phyloP scores from a whole-genome alignment of 2,113 vertebrate genomes.

The Oreotrochilus melanogaster region DNA sequence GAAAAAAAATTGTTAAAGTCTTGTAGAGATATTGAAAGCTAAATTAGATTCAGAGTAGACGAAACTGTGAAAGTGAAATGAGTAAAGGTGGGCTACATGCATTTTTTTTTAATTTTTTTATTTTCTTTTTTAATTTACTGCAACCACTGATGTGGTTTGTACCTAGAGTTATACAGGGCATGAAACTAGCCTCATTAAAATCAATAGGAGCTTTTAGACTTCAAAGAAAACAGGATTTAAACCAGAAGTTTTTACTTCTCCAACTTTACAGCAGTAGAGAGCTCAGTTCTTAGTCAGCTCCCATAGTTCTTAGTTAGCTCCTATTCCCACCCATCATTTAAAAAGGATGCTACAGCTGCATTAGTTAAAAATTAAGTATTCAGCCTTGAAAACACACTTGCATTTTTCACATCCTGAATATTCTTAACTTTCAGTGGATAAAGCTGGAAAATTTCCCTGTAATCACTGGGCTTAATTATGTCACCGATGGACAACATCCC shows the following conservation, averaged over 20 bases:
- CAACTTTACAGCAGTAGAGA: not conserved
- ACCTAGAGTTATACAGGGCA: not conserved
- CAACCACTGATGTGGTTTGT: not conserved
- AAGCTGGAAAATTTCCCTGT: constrained; percentile 2
- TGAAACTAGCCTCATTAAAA: not conserved
- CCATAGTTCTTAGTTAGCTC: not conserved
- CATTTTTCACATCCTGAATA: not conserved
- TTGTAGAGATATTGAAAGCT: not conserved
- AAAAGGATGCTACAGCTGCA: not conserved
- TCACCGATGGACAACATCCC: not conserved
- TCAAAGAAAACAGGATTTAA: not conserved
- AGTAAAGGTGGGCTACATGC: not conserved
- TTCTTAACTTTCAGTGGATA: constrained; percentile 6
- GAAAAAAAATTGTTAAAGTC: not conserved
- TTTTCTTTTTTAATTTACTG: not conserved
- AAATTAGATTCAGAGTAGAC: not conserved
- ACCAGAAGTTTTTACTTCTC: not conserved
- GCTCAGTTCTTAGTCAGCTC: not conserved
- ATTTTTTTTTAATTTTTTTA: too few relatives aligned
- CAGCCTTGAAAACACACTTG: not conserved
- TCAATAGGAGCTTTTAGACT: not conserved
- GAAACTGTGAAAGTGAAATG: not conserved
- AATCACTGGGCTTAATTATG: not conserved
- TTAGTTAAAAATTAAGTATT: not conserved
- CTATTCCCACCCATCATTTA: not conserved